These are phyloP conservation scores for Shinisaurus crocodilurus DNA, from an alignment of 2,113 vertebrate genomes.

Conservation along the genomic window DNA sequence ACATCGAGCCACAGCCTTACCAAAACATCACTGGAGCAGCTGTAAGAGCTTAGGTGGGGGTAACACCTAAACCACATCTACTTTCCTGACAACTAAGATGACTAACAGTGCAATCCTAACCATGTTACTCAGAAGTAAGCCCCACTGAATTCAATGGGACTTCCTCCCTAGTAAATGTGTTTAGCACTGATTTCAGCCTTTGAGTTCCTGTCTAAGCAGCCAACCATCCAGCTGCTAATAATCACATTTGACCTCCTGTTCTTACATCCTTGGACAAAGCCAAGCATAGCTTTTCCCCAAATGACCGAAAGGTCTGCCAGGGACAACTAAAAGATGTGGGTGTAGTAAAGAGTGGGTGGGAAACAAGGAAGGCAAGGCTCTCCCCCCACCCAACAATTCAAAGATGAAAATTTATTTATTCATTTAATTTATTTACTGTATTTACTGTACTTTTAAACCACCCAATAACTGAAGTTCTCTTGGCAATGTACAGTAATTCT, in stretches of 20 bases:
- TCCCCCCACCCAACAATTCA: neutral
- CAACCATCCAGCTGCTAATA: neutral
- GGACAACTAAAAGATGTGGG: neutral
- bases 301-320: neutral
- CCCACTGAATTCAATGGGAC: too few relatives aligned
- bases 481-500: too few relatives aligned
- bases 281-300: neutral
- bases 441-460: too few relatives aligned
- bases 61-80: neutral
- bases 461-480: too few relatives aligned
- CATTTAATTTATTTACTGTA: too few relatives aligned
- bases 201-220: neutral
- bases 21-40: neutral
- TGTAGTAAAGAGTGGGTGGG: neutral
- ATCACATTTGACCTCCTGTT: neutral
- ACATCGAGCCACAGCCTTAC: neutral
- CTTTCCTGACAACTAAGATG: neutral
- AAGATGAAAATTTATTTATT: neutral
- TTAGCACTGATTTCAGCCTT: too few relatives aligned
- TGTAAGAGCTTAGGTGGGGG: neutral
- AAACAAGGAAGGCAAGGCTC: neutral
- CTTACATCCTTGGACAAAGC: neutral
- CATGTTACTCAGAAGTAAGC: too few relatives aligned
- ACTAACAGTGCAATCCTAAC: too few relatives aligned
- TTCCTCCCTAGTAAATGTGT: too few relatives aligned